These are phyloP conservation scores for Dryococelus australis DNA, from an alignment of 2,888 invertebrate genomes.

Conservation along the genomic window DNA sequence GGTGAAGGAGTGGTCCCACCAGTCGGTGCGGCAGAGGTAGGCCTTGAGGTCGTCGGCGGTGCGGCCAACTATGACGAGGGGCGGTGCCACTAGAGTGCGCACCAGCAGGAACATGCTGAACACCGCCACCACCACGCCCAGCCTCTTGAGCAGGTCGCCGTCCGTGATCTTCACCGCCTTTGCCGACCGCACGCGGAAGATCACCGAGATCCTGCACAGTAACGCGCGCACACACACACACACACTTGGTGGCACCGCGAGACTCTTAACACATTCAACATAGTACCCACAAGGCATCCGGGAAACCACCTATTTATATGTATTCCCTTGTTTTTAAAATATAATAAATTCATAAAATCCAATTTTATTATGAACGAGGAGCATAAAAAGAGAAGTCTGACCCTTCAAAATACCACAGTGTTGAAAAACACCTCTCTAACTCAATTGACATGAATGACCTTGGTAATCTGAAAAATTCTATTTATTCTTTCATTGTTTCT, in stretches of 20 bases:
- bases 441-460: too few relatives aligned
- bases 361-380: too few relatives aligned
- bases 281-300: too few relatives aligned
- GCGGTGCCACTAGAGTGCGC: constrained; percentile 90
- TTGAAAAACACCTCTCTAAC: too few relatives aligned
- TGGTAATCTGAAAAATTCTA: too few relatives aligned
- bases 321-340: too few relatives aligned
- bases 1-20: constrained; percentile 97
- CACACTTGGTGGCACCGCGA: not conserved
- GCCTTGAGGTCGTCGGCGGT: constrained; percentile 92
- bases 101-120: constrained; percentile 87
- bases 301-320: too few relatives aligned
- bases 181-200: constrained; percentile 93
- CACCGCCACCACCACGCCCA: constrained; percentile 86
- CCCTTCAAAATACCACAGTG: too few relatives aligned
- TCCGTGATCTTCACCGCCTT: constrained; percentile 96
- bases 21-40: constrained; percentile 90
- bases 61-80: constrained; percentile 85
- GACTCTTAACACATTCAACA: too few relatives aligned
- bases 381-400: too few relatives aligned
- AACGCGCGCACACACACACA: not conserved
- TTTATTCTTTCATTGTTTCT: too few relatives aligned
- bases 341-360: too few relatives aligned
- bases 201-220: constrained; percentile 85
- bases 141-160: constrained; percentile 85